Conservation (phyloP, 2,113 vertebrate species). For the Athene cunicularia region DNA sequence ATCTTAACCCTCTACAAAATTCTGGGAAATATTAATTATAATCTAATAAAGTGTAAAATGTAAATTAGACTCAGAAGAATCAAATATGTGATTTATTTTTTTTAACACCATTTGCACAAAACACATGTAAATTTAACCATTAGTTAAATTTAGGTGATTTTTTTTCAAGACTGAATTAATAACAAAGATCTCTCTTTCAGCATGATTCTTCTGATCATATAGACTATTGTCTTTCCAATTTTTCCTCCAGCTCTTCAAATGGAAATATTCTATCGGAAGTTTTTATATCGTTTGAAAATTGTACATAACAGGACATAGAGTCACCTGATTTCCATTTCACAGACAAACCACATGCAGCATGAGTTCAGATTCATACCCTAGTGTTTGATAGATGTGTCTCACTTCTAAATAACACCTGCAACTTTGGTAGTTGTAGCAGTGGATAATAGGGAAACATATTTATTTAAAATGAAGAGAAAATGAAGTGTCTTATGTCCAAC, state of each 20-base stretch:
- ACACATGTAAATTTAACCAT: neutral
- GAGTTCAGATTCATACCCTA: neutral
- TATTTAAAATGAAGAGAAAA: neutral
- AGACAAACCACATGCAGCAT: neutral
- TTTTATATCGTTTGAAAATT: neutral
- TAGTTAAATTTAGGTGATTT: neutral
- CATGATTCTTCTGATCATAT: neutral
- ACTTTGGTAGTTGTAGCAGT: neutral
- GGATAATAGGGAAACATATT: neutral
- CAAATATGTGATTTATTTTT: neutral
- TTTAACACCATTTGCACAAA: neutral
- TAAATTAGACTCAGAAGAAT: neutral
- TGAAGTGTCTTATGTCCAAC: neutral
- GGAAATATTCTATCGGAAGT: neutral
- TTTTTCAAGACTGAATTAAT: neutral
- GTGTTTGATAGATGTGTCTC: neutral
- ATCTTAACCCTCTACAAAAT: neutral
- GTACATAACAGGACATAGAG: neutral
- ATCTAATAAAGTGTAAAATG: neutral
- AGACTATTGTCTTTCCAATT: neutral
- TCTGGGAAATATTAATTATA: neutral
- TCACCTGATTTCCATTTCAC: neutral
- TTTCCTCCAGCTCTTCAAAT: neutral
- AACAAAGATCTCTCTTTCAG: neutral
- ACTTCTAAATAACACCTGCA: neutral